Evolutionary conservation across 2,888 invertebrate species (phyloP), one percentile per base, ranked within the genome.

Genomic region (Neria commutata): DNA sequence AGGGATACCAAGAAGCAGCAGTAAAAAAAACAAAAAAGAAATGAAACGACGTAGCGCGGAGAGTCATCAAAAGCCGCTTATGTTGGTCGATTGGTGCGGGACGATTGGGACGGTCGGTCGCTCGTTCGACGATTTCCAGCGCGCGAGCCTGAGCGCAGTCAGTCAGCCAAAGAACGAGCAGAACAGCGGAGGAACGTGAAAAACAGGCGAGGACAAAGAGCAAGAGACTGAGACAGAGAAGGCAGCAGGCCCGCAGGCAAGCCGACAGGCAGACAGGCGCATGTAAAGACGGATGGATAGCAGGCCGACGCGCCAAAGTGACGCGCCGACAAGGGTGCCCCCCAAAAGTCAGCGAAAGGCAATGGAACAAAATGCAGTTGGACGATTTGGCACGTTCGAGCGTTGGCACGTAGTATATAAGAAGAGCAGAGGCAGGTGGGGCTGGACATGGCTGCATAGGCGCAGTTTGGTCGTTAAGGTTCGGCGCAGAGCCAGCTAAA

Each of bases 71-170:
- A 42, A 42, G 21, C 42, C 19, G 42, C 42, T 42, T 42, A 42
- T 60, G 51, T 58, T 60, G 56, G 54, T 62, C 59, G 58, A 29
- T 48, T 55, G 29, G 57, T 52, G 47, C 45, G 58, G n/a, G n/a
- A 55, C 53, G 24, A 50, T 56, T 19, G 42, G 52, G 55, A 37
- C 24, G 37, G 49, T 19, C 26, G 53, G 47, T 37, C n/a, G 23
- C 33, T 45, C 50, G 54, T n/a, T 29, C 6, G 29, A 8, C 11
- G 29, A 11, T 29, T 11, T 29, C 29, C 29, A 29, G 29, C 29
- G 29, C 29, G 29, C 29, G 11, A 11, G 11, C 6, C 29, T 6
- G 6, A 29, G 29, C 29, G 29, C 29, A 29, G 6, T 8, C 16
- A 21, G 5, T 17, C 49, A 49, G 4, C 4, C 26, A 25, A 6